Evolutionary conservation across 2,888 invertebrate species (phyloP), one percentile per base, ranked within the genome.

Genomic region (Perithous albicinctus): DNA sequence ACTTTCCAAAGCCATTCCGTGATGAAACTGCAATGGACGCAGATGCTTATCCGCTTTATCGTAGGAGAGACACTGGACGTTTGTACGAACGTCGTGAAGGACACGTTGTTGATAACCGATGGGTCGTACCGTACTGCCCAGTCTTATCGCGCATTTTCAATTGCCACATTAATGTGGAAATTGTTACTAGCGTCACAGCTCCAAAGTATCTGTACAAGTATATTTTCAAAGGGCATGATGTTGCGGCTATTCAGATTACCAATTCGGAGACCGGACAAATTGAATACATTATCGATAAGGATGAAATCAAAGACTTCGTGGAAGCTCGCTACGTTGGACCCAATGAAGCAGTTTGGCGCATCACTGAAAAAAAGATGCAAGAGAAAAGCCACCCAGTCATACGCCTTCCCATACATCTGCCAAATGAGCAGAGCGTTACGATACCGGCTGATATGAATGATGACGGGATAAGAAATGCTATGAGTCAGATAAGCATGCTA

Each of bases 91-190:
- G 48, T 26, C 59, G 63, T n/a, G n/a, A n/a, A n/a, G n/a, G n/a
- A n/a, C n/a, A n/a, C n/a, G n/a, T n/a, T n/a, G n/a, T 89, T 43
- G 89, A 91, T 79, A 91, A 91, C 77, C 72, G 86, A 7, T 88
- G 86, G 85, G 88, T 90, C 20, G 91, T 91, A 10, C 89, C 89
- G 15, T 89, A 87, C 41, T 86, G 84, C 81, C 83, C 86, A 38
- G 82, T 80, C 48, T 59, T 87, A 26, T 73, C 83, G 12, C 32
- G 66, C 12, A 72, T 83, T 77, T 87, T 85, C 64, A 81, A 86
- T 77, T 80, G 78, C 63, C 87, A 87, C 78, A 85, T 88, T 43
- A 88, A 88, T 74, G 86, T n/a, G n/a, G n/a, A n/a, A n/a, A n/a
- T n/a, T n/a, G n/a, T n/a, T n/a, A n/a, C n/a, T n/a, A n/a, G n/a